Percentiles rank a stretch among this genome's conserved stretches.
phyloP scores from a whole-genome alignment of 1,140 invertebrate species.

The Saccostrea echinata region DNA sequence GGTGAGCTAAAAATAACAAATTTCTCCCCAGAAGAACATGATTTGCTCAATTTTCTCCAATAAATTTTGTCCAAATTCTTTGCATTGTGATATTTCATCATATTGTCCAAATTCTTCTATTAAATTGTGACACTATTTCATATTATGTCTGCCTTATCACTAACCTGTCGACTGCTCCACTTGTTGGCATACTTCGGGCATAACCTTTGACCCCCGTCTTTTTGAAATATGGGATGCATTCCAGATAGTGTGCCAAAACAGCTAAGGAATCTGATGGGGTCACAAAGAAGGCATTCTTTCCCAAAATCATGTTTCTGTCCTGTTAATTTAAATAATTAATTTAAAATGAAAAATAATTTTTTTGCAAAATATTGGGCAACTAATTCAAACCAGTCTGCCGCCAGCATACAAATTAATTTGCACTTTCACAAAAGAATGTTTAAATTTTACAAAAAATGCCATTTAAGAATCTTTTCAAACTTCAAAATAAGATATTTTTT shows the following conservation, averaged over 20 bases:
- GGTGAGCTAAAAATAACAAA: no score
- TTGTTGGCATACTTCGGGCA: constrained; percentile 99
- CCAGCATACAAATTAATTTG: no score
- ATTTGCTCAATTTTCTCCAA: no score
- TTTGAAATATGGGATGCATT: constrained; percentile 96
- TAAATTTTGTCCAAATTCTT: no score
- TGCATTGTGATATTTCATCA: no score
- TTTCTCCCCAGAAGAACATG: no score
- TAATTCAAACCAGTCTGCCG: no score
- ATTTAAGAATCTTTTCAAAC: no score
- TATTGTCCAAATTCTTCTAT: no score
- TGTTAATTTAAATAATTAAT: constrained; percentile 68
- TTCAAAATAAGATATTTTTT: no score
- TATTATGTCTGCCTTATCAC: not conserved
- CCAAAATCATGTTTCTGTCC: constrained; percentile 98
- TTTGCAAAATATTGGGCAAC: not conserved
- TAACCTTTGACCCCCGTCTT: constrained; percentile 90
- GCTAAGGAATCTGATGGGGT: constrained; percentile 98
- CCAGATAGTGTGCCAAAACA: constrained; percentile 94
- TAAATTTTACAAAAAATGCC: no score
- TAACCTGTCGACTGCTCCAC: constrained; percentile 93
- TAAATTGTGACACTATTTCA: not conserved
- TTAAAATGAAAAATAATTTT: not conserved
- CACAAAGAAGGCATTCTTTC: constrained; percentile 97
- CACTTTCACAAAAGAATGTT: no score